Percentiles rank a stretch among this genome's conserved stretches.
phyloP scores from a whole-genome alignment of 2,888 invertebrate species.

The Actias luna region DNA sequence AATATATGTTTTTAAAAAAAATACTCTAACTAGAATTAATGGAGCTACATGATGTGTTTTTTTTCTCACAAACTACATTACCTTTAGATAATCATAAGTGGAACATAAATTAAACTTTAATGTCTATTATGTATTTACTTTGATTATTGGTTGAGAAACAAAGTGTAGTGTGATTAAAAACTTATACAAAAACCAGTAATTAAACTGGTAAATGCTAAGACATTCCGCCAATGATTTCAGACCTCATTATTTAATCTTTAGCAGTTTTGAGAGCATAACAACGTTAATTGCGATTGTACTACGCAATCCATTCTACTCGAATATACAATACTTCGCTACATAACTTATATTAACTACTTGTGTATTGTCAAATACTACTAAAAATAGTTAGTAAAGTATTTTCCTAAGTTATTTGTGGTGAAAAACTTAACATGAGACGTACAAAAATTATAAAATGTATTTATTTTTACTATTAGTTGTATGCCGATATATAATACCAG shows the following conservation, averaged over 20 bases:
- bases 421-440: neutral
- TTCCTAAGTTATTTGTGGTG: neutral
- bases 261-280: slow-evolving; percentile 17
- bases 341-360: neutral
- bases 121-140: neutral
- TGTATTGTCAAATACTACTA: neutral
- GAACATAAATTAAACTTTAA: neutral
- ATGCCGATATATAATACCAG: no score
- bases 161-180: neutral
- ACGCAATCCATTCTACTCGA: slow-evolving; percentile 16
- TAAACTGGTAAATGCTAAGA: slow-evolving; percentile 3
- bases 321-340: neutral
- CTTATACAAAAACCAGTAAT: neutral
- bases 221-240: slow-evolving; percentile 5
- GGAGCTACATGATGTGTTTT: no score
- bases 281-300: slow-evolving; percentile 15
- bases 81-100: neutral
- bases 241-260: slow-evolving; percentile 14
- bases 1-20: no score
- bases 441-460: no score
- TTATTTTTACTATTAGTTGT: no score
- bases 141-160: neutral
- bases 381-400: neutral
- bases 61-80: neutral
- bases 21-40: no score